Evolutionary conservation across 2,113 vertebrate genomes (phyloP), one percentile per base, ranked within the genome.

Genomic region (Gasterosteus nipponicus): DNA sequence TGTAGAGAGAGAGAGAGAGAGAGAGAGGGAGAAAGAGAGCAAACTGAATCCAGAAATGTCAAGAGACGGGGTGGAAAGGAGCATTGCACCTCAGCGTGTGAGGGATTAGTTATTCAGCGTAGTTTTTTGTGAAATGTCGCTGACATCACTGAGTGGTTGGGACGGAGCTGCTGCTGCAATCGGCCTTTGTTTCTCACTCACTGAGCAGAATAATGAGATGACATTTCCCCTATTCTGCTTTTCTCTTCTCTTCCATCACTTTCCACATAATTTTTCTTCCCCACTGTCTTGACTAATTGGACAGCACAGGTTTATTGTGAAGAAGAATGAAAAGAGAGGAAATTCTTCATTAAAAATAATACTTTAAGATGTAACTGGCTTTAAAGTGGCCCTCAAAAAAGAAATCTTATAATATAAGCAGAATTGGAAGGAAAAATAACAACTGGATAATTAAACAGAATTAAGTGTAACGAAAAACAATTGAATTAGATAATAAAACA

Each of bases 141-240:
- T 63, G 78, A 49, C 57, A 73, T 42, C 58, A n/a, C 38, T 18
- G 66, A 77, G 70, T 31, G 29, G 64, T 49, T 39, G 39, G 69
- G 35, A 62, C 49, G 72, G 33, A 53, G 53, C 5, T 58, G 65
- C 71, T 62, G 82, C 59, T 70, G 66, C 80, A 77, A 39, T 78
- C 71, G 33, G 53, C 75, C 58, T 81, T 76, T 77, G 73, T 83
- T 80, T 82, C 75, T 65, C 71, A 65, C 38, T 74, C 56, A 81
- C 73, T 70, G 87, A 87, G 68, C 74, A 76, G 77, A 83, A 64
- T 78, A 81, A 83, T 73, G 74, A 81, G 41, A 70, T 12, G 44
- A 54, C 54, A 69, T 59, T 49, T 51, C 63, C 22, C 66, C 16
- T 73, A 49, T 53, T 31, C 18, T 53, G 15, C 33, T 49, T 51